A percentile compares a stretch with the other conserved stretches of the same genome.
Evolutionary conservation across 2,113 vertebrate genomes (phyloP).

Genomic region (Ailuropoda melanoleuca): DNA sequence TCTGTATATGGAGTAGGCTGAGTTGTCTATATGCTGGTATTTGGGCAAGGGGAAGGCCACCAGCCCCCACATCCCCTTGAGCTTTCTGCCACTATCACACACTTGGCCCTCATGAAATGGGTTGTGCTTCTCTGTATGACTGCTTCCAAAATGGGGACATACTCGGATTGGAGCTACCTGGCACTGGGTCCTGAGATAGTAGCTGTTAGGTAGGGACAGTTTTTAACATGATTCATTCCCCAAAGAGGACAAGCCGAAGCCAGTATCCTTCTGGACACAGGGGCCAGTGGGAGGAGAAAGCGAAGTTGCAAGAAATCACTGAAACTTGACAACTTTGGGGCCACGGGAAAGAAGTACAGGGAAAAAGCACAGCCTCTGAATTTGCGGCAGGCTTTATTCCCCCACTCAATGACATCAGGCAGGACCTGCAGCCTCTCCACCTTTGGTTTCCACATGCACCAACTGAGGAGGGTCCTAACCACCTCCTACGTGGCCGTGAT

Average conservation of each 20-base stretch:
- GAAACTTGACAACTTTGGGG: background rate
- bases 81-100: background rate
- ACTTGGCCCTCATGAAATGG: background rate
- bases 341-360: background rate
- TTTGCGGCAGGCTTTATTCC: background rate
- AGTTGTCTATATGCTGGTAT: background rate
- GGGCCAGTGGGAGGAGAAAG: background rate
- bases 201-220: background rate
- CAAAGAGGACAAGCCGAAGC: background rate
- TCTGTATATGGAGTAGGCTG: background rate
- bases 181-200: background rate
- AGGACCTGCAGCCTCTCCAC: background rate
- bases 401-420: background rate
- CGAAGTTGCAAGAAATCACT: background rate
- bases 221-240: background rate
- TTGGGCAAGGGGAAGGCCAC: background rate
- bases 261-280: background rate
- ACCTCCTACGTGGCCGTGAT: background rate
- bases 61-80: background rate
- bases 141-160: background rate
- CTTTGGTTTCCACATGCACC: background rate
- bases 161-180: background rate
- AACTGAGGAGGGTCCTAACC: background rate
- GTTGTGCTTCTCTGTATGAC: background rate
- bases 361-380: background rate